Base-by-base conservation (phyloP, 2,797 vertebrate genomes). In the Delichon dasypus region DNA sequence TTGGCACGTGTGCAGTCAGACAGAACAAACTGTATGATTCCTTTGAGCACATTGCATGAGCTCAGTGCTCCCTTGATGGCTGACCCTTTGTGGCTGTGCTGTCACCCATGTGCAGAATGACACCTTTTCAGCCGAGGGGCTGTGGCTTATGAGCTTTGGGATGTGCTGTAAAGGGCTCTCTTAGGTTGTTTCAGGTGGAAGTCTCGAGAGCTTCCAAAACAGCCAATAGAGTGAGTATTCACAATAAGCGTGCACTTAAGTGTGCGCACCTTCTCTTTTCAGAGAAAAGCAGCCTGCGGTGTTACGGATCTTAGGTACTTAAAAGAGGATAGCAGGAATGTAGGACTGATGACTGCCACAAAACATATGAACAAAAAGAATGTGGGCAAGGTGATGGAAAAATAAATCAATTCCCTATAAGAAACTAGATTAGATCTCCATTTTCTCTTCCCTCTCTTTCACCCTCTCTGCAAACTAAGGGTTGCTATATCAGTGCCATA, bases 151-250 rank as follows among this genome's bases (percentile, higher is more conserved):
- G 68, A 61, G 57, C 61, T 92, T 84, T 72, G 50, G 27, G 40
- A 68, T n/a, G 27, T 62, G n/a, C 45, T 75, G 36, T 34, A 44
- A 81, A 89, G 53, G 50, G 20, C 58, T 70, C 62, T 81, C 48
- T 17, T 65, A 51, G 68, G 47, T 55, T 78, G 36, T 83, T 92
- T 86, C 55, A 84, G 68, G 81, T 74, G 61, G 45, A 89, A 72
- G 47, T 75, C 65, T 80, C 0, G 0, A 73, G 83, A 89, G n/a
- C 73, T 32, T 93, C 60, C 66, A n/a, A n/a, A 94, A 48, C 9
- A 86, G 36, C 51, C 76, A n/a, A 34, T 58, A 64, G 34, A 54
- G n/a, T 10, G 51, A 68, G n/a, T 65, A 25, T 68, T 92, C 47
- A 30, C 42, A 61, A 9, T 5, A 11, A 72, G 29, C 3, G 1